phyloP scores from a whole-genome alignment of 2,113 vertebrate genomes.

The Erythrocercus mccallii region DNA sequence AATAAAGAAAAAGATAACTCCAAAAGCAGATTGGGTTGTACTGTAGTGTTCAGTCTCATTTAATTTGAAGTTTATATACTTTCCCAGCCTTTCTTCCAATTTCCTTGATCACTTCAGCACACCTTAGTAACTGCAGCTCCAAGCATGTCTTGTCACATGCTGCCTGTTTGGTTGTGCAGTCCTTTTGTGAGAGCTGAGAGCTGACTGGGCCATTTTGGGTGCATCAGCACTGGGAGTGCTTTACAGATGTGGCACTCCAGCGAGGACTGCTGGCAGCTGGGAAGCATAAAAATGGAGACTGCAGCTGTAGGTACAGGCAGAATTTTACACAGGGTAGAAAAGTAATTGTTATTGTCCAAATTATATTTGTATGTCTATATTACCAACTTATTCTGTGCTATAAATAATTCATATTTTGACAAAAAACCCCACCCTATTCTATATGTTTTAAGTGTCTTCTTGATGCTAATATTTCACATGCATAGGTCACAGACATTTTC shows the following conservation, averaged over 20 bases:
- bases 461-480: neutral
- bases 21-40: neutral
- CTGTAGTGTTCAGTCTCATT: neutral
- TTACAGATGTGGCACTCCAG: neutral
- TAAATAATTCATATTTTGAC: neutral
- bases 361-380: neutral
- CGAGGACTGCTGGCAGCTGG: neutral
- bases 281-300: neutral
- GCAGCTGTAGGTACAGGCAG: neutral
- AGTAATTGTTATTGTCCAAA: neutral
- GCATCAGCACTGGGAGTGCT: neutral
- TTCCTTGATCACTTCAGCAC: neutral
- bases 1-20: neutral
- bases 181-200: neutral
- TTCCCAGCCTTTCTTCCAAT: neutral
- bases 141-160: neutral
- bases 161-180: neutral
- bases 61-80: neutral
- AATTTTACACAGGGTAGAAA: neutral
- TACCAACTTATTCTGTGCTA: neutral
- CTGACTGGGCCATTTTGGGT: neutral
- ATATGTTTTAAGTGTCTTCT: neutral
- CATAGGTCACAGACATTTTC: neutral
- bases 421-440: rapidly evolving
- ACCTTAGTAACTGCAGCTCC: neutral